A percentile compares a stretch with the other conserved stretches of the same genome.
These are phyloP conservation scores for Bombus confusus DNA, from an alignment of 1,140 invertebrate genomes.

Conservation along the genomic window DNA sequence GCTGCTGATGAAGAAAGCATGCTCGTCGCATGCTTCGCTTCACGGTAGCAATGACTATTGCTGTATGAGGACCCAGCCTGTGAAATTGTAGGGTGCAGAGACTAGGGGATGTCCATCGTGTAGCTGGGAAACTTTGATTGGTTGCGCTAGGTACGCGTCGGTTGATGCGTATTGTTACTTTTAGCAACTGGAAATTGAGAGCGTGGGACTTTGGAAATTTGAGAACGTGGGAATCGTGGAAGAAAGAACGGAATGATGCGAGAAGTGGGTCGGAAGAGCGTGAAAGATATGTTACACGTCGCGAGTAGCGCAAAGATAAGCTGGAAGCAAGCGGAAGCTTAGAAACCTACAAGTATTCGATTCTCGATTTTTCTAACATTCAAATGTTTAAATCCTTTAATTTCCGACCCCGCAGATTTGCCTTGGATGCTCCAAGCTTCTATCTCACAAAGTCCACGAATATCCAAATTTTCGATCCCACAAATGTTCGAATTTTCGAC, in stretches of 20 bases:
- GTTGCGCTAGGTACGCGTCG: background rate
- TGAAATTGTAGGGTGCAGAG: background rate
- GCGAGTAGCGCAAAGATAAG: no score
- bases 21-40: slow-evolving; percentile 26
- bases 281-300: no score
- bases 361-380: background rate
- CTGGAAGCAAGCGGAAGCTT: no score
- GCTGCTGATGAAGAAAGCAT: slow-evolving; percentile 19
- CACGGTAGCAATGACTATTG: background rate
- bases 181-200: background rate
- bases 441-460: no score
- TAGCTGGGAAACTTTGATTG: background rate
- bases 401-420: no score
- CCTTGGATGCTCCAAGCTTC: no score
- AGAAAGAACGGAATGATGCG: background rate
- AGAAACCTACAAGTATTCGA: no score
- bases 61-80: background rate
- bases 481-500: no score
- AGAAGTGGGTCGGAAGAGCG: no score
- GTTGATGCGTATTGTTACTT: background rate
- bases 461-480: background rate
- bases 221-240: slow-evolving; percentile 2
- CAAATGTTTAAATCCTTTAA: no score
- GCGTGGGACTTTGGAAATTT: background rate
- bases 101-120: background rate